Base-by-base conservation (phyloP, 2,113 vertebrate genomes). In the Trichomycterus rosablanca region DNA sequence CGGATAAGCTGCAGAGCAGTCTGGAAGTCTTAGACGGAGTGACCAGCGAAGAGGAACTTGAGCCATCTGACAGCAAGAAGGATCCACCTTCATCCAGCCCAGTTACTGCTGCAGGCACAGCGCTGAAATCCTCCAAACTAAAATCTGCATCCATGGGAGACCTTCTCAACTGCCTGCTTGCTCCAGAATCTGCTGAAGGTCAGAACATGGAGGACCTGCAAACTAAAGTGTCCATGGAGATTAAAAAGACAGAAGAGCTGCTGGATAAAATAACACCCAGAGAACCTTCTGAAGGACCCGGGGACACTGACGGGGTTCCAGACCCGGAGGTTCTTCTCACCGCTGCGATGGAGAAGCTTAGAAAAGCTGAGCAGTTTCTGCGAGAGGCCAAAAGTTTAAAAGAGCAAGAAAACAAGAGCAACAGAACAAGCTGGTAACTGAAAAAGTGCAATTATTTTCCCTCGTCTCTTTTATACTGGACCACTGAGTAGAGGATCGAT, bases 331-430 rank as follows among this genome's bases (percentile, higher is more conserved):
- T 78, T 0, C 79, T 98, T 72, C 89, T 98, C 58, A 80, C 79
- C 26, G 80, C 89, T 74, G 92, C 94, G 7, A 86, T 95, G 68
- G 91, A 92, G 68, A 93, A 95, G 73, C 86, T 97, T 63, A 84
- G 76, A 66, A 90, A 86, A 80, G 93, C 93, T 2, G 88, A 93
- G 1, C 78, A 89, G 37, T 91, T 91, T 78, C 82, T 98, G 73
- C 87, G 82, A 74, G 91, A 94, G 78, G 88, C 92, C 45, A 89
- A 84, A 69, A 84, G 73, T 73, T 79, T 90, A 19, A 90, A 81
- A 74, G 86, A 85, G 82, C n/a, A 70, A 45, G 67, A 76, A 15
- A 84, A 49, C 73, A 51, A 71, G 62, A 82, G 37, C 76, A 84
- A 76, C 64, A 80, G 78, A 89, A 90, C 79, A 80, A 94, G 84